Base-by-base conservation (phyloP, 2,888 invertebrate species). In the Clusia tigrina region DNA sequence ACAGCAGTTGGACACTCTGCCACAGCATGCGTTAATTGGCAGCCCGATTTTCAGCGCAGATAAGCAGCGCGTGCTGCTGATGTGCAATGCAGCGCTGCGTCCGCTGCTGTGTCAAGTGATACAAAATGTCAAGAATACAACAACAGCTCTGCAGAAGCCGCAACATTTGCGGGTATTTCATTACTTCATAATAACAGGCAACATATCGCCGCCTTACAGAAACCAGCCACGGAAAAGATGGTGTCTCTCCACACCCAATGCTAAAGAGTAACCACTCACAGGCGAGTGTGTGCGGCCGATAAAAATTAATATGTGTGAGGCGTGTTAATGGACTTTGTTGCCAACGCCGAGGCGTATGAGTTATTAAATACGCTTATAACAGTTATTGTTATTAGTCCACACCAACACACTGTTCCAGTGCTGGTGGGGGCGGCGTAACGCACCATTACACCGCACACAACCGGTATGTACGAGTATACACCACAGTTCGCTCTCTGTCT, bases 321-420 rank as follows among this genome's bases (percentile, higher is more conserved):
- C 55, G 55, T 55, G 55, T 38, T 55, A 55, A 55, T 55, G 55
- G 38, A 12, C 5, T n/a, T n/a, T n/a, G n/a, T n/a, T n/a, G 48
- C 22, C 6, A 32, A 12, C 32, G 32, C n/a, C n/a, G 32, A 32
- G 32, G 10, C n/a, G 52, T 52, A 10, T 32, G 22, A 38, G 55
- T 55, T 55, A 55, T 55, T 55, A 55, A 38, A 55, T 22, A 22
- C 26, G 9, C 15, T 55, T 55, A 5, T 38, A 55, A 55, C 55
- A 2, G 55, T 55, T 55, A 38, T 55, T 55, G 55, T 38, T 42
- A 38, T 55, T 55, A 38, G n/a, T 18, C 17, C 17, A 54, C n/a
- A 42, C n/a, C 3, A n/a, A n/a, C n/a, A n/a, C n/a, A n/a, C n/a
- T n/a, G n/a, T 42, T 42, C 12, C 12, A 32, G 32, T 32, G 32